These are phyloP conservation scores for Cryptocheilus praepositus DNA, from an alignment of 2,888 invertebrate genomes.

Conservation along the genomic window DNA sequence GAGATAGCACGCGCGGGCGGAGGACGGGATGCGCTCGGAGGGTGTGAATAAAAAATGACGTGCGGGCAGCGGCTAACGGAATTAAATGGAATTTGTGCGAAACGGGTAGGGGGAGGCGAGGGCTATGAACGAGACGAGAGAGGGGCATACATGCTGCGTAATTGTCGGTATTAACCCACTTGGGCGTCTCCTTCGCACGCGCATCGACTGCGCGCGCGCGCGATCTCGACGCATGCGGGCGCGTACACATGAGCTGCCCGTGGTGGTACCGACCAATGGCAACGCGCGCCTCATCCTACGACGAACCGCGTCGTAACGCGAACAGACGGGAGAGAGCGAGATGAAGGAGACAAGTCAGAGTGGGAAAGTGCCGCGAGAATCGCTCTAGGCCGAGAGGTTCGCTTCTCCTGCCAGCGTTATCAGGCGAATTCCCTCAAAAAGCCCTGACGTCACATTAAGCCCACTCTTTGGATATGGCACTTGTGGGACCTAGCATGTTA, in stretches of 20 bases:
- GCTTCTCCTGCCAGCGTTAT: no score
- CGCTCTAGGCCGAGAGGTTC: no score
- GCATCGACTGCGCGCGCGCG: constrained; percentile 45
- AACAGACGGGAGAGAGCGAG: constrained; percentile 25
- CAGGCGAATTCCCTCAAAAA: no score
- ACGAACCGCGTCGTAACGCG: constrained; percentile 31
- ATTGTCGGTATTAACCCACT: constrained; percentile 68
- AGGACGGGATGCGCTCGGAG: background rate
- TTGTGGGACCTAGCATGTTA: no score
- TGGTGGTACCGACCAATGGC: constrained; percentile 49
- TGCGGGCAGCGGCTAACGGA: constrained; percentile 49
- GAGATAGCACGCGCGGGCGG: no score
- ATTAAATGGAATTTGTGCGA: constrained; percentile 51
- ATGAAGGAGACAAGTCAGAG: background rate
- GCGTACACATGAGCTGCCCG: constrained; percentile 35
- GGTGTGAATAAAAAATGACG: constrained; percentile 33
- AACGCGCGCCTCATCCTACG: constrained; percentile 28
- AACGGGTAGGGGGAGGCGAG: no score
- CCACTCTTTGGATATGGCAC: no score
- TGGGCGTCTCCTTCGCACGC: constrained; percentile 63
- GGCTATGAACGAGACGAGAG: no score
- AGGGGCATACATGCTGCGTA: constrained; percentile 54
- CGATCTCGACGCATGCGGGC: constrained; percentile 35
- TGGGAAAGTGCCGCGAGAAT: background rate
- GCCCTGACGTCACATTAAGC: no score